Conservation (phyloP, 2,113 vertebrate genomes). For the Callipepla californica region DNA sequence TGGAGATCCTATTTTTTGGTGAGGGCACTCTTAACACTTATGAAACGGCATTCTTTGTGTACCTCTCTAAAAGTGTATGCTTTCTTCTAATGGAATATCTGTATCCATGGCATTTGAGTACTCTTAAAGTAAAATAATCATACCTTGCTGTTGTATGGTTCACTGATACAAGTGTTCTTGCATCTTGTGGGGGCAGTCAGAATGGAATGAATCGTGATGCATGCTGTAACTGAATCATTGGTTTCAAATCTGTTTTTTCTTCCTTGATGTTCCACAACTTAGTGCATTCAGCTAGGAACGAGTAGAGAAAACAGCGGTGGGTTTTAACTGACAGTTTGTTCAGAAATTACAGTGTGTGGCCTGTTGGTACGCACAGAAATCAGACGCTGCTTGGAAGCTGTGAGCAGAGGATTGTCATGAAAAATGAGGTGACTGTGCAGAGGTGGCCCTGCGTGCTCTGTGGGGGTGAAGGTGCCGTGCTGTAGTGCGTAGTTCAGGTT, state of each 20-base stretch:
- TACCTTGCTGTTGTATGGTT: fast-evolving
- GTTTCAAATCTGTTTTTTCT: background rate
- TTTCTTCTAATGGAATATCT: background rate
- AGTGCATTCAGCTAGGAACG: fast-evolving
- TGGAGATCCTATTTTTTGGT: background rate
- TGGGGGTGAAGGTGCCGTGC: background rate
- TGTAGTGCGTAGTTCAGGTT: background rate
- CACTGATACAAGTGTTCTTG: background rate
- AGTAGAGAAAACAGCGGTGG: fast-evolving
- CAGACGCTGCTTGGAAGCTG: background rate
- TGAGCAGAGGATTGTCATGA: fast-evolving
- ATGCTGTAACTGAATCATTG: background rate
- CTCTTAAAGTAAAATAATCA: background rate
- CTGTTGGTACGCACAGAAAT: fast-evolving
- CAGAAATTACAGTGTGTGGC: fast-evolving
- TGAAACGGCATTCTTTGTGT: background rate
- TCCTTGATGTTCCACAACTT: background rate
- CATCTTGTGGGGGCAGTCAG: background rate
- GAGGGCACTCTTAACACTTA: background rate
- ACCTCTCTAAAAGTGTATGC: background rate
- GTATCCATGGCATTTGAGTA: background rate
- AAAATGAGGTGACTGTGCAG: background rate
- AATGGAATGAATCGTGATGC: background rate
- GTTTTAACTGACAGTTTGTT: background rate
- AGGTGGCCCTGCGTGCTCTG: background rate